Percentiles rank a stretch among this genome's conserved stretches.
Conservation (phyloP, 2,797 vertebrate genomes). For the Naso thynnoides region DNA sequence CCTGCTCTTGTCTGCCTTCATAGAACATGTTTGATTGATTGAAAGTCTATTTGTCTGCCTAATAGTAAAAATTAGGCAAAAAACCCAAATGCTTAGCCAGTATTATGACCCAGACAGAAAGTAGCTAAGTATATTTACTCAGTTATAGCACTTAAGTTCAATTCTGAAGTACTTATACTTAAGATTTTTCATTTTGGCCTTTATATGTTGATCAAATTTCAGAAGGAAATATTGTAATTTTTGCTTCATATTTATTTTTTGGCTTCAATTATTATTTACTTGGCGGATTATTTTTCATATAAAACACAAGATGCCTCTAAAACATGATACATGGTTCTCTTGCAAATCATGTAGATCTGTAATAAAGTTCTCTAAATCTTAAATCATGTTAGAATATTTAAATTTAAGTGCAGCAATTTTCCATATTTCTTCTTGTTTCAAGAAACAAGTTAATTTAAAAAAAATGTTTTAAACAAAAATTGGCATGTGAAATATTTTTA, state of each 20-base stretch:
- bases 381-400: not conserved
- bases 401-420: not conserved
- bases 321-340: not conserved
- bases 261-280: not conserved
- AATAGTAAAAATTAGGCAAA: not conserved
- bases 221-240: not conserved
- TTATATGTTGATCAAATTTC: not conserved
- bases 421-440: not conserved
- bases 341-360: not conserved
- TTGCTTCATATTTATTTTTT: not conserved
- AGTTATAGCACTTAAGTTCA: not conserved
- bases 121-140: constrained; percentile 1
- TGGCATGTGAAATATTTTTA: not conserved
- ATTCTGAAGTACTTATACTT: not conserved
- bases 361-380: not conserved
- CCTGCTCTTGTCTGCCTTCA: constrained; percentile 31
- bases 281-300: not conserved
- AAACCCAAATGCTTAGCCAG: not conserved
- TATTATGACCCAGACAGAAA: constrained; percentile 1
- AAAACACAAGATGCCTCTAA: not conserved
- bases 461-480: not conserved
- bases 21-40: constrained; percentile 36
- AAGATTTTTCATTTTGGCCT: no score
- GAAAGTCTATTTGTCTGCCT: constrained; percentile 24
- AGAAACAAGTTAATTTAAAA: not conserved